Percentiles rank a stretch among this genome's conserved stretches.
phyloP scores from a whole-genome alignment of 2,113 vertebrate genomes.

The Terrapene triunguis region DNA sequence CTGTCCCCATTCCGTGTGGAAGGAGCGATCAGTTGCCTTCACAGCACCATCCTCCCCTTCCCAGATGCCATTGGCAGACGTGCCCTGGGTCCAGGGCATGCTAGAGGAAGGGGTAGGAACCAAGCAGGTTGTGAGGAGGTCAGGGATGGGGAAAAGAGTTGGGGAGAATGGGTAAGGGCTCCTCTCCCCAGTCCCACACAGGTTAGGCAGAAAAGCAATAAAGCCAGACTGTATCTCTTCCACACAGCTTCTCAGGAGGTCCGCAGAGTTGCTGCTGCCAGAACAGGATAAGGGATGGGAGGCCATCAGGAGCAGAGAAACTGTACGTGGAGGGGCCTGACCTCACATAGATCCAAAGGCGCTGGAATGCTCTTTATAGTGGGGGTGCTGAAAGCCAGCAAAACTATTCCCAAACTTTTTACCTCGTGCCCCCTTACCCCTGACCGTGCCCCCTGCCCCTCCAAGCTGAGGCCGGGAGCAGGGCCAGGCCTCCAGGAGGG shows the following conservation, averaged over 20 bases:
- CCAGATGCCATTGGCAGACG: background rate
- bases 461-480: no score
- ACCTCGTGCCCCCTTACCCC: no score
- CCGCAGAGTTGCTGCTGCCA: fast-evolving
- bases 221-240: background rate
- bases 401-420: no score
- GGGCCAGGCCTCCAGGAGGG: no score
- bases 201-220: background rate
- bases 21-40: background rate
- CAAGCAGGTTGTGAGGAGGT: background rate
- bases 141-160: background rate
- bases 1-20: background rate
- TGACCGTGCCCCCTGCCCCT: no score
- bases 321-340: background rate
- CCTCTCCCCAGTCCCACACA: background rate
- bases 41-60: background rate
- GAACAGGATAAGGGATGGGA: background rate
- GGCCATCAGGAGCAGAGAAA: background rate
- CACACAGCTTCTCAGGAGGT: background rate
- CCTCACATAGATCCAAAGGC: background rate
- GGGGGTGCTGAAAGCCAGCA: no score
- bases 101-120: background rate
- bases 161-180: background rate
- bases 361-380: no score
- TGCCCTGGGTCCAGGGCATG: background rate